Evolutionary conservation across 2,888 invertebrate genomes (phyloP).

Genomic region (Adelognathus sp.): DNA sequence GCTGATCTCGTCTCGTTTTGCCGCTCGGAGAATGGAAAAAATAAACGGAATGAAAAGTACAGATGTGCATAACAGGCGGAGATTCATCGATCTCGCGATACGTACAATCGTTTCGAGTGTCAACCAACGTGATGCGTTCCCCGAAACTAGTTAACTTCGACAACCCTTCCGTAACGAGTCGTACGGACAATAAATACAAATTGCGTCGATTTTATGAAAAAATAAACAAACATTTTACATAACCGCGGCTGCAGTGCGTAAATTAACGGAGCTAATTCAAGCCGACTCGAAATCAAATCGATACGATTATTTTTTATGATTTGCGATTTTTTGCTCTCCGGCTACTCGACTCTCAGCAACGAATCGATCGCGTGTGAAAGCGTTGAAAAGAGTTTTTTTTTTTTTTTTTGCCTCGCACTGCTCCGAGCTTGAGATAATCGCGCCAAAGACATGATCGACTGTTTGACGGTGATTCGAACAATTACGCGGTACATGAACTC

Average conservation of each 20-base stretch:
- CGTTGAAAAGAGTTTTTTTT: background rate
- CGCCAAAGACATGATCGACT: background rate
- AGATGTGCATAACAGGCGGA: constrained; percentile 33
- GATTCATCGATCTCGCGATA: constrained; percentile 9
- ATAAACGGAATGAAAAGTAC: background rate
- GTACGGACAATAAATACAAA: background rate
- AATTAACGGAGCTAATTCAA: background rate
- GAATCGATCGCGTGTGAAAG: background rate
- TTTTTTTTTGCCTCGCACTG: too few relatives aligned
- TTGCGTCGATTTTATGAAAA: too few relatives aligned
- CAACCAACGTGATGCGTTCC: background rate
- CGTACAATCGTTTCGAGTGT: constrained; percentile 12
- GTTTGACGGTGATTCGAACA: constrained; percentile 1
- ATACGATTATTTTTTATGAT: background rate
- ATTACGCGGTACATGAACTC: background rate
- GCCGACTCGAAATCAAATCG: background rate
- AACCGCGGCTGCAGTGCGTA: background rate
- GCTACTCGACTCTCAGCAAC: background rate
- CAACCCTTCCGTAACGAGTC: background rate
- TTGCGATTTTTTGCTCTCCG: background rate
- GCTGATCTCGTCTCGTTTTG: constrained; percentile 13
- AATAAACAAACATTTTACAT: background rate
- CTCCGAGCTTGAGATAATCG: background rate
- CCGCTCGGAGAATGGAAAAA: background rate
- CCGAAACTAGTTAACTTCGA: background rate